Percentiles rank a stretch among this genome's conserved stretches.
These are phyloP conservation scores for Enteromius treurensis DNA, from an alignment of 2,797 vertebrate species.

Conservation along the genomic window DNA sequence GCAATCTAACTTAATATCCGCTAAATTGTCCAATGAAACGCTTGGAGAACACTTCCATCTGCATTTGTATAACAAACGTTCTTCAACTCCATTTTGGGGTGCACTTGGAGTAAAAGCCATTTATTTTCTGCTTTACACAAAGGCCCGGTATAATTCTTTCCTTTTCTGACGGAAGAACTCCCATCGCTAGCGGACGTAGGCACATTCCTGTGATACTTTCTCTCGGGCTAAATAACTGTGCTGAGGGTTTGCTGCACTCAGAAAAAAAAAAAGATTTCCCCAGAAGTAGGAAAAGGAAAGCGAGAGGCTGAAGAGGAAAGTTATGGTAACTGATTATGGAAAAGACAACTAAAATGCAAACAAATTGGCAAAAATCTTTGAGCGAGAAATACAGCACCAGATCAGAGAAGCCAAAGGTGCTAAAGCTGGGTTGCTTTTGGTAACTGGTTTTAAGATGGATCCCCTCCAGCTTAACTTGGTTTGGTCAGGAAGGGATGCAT, in stretches of 20 bases:
- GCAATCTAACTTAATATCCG: conserved; percentile 47
- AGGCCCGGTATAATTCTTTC: conserved; percentile 4
- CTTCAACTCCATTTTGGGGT: neutral
- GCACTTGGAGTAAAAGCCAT: conserved; percentile 25
- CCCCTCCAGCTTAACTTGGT: neutral
- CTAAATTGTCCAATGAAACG: conserved; percentile 34
- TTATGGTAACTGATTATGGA: neutral
- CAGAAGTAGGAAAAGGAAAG: neutral
- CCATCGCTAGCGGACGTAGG: conserved; percentile 2
- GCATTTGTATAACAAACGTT: conserved; percentile 12
- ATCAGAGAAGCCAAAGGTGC: neutral
- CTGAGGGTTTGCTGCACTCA: conserved; percentile 2
- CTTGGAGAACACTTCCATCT: conserved; percentile 34
- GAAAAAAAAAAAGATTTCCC: too few relatives aligned
- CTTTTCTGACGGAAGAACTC: neutral
- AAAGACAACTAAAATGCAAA: conserved; percentile 6
- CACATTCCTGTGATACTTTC: neutral
- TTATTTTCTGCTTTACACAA: conserved; percentile 14
- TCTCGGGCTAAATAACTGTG: conserved; percentile 13
- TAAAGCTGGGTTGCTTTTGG: neutral
- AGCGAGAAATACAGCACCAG: neutral
- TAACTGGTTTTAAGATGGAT: neutral
- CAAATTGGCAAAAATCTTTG: neutral
- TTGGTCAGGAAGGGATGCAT: neutral
- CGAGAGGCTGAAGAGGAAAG: neutral